These are phyloP conservation scores for Lepus europaeus DNA, from an alignment of 2,113 vertebrate genomes.

Conservation along the genomic window DNA sequence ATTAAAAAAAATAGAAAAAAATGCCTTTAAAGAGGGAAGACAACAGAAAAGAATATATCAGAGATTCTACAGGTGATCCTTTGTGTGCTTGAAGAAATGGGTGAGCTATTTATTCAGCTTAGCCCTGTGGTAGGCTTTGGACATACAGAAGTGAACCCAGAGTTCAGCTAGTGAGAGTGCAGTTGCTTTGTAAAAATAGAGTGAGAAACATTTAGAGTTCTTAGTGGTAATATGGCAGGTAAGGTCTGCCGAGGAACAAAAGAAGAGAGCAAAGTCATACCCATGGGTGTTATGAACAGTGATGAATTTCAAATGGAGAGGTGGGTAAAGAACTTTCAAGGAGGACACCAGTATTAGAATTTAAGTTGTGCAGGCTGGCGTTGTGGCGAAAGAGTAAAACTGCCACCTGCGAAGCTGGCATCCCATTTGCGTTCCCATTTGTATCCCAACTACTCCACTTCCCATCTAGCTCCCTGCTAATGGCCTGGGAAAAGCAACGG, in stretches of 20 bases:
- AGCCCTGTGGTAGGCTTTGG: neutral
- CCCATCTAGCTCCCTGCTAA: too few relatives aligned
- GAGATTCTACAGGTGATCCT: constrained; percentile 53
- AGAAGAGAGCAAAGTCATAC: constrained; percentile 11
- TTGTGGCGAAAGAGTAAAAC: too few relatives aligned
- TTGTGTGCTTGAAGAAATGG: neutral
- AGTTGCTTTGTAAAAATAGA: neutral
- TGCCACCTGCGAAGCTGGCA: too few relatives aligned
- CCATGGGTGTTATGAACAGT: neutral
- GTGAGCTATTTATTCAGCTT: constrained; percentile 3
- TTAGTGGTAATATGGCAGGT: neutral
- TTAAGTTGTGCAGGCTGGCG: neutral
- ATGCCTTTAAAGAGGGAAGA: constrained; percentile 30
- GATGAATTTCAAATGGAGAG: neutral
- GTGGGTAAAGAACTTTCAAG: neutral
- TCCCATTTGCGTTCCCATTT: too few relatives aligned
- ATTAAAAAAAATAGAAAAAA: too few relatives aligned
- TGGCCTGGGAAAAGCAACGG: too few relatives aligned
- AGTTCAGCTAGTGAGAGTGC: constrained; percentile 7
- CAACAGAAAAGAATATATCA: neutral
- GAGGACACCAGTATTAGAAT: neutral
- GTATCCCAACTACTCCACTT: too few relatives aligned
- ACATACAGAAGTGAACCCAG: neutral
- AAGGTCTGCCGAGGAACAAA: constrained; percentile 12
- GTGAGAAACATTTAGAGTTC: neutral